Percentiles rank a stretch among this genome's conserved stretches.
These are phyloP conservation scores for Cariama cristata DNA, from an alignment of 2,113 vertebrate species.

Conservation along the genomic window DNA sequence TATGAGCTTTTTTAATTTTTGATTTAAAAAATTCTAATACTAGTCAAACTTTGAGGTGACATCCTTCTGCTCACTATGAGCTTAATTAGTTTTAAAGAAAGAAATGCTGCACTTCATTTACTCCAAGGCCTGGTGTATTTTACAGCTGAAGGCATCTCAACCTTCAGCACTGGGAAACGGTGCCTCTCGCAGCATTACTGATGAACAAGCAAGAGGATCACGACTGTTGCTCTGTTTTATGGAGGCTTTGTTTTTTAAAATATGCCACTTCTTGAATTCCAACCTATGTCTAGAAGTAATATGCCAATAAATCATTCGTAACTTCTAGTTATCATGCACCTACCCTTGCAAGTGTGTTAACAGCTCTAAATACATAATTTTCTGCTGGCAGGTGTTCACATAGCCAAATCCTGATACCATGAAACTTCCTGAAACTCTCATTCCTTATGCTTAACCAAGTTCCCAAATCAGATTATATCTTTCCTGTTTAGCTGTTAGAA, in stretches of 20 bases:
- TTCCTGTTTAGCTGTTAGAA: background rate
- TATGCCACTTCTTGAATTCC: background rate
- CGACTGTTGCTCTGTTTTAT: background rate
- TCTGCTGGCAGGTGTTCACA: background rate
- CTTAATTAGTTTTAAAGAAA: background rate
- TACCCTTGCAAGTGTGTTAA: background rate
- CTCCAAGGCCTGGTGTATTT: background rate
- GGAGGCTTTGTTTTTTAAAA: background rate
- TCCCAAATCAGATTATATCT: background rate
- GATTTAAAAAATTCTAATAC: background rate
- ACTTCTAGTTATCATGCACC: background rate
- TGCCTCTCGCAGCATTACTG: background rate
- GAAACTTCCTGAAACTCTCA: background rate
- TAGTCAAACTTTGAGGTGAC: background rate
- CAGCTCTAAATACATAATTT: background rate
- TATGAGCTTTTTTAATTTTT: background rate
- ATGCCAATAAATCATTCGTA: background rate
- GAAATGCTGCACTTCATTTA: background rate
- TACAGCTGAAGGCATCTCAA: background rate
- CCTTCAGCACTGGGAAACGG: background rate
- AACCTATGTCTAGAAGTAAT: background rate
- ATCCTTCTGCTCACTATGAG: background rate
- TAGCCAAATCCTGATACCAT: background rate
- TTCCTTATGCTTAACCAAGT: background rate
- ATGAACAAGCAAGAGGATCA: background rate